Base-by-base conservation (phyloP, 23 tunicate species). In the Aplidium turbinatum region DNA sequence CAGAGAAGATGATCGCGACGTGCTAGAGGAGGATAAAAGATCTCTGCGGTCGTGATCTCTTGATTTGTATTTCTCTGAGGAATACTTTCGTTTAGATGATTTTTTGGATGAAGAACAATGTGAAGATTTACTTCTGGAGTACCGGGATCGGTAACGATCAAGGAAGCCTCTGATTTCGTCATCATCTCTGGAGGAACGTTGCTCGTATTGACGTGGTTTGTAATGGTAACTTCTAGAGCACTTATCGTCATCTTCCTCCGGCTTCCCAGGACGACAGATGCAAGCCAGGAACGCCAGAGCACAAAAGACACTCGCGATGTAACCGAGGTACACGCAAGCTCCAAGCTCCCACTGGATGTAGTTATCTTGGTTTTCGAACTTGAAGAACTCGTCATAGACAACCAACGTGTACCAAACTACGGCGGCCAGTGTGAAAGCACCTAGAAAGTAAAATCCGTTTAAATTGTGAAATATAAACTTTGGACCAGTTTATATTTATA, bases 261-360 rank as follows among this genome's bases (percentile, higher is more conserved):
- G n/a, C n/a, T n/a, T n/a, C n/a, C 89, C 89, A 4, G 89, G 82
- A 27, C 63, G 23, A 30, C 89, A 83, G 6, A 76, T 13, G 36
- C 79, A 83, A 2, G 61, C 24, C 0, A 75, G 33, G 2, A 47
- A 32, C 0, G 89, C 73, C 18, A 56, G 31, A 46, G 39, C 38
- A 1, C 70, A 78, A 2, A 86, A 16, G 4, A 62, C 60, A 25
- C 72, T 54, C 48, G 70, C 52, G 35, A 78, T 28, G 52, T 53
- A 69, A 19, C 93, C 93, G 28, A 86, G 74, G 76, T 86, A 86
- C 28, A 86, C 6, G 2, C 78, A 48, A 4, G 80, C 93, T 0
- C 93, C 93, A 31, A 86, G 54, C 33, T 82, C 82, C 60, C 57
- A 86, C 2, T 60, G 70, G 26, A 86, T 48, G 52, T 72, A 26